Conservation (phyloP, 2,888 invertebrate species). For the Malachius bipustulatus region DNA sequence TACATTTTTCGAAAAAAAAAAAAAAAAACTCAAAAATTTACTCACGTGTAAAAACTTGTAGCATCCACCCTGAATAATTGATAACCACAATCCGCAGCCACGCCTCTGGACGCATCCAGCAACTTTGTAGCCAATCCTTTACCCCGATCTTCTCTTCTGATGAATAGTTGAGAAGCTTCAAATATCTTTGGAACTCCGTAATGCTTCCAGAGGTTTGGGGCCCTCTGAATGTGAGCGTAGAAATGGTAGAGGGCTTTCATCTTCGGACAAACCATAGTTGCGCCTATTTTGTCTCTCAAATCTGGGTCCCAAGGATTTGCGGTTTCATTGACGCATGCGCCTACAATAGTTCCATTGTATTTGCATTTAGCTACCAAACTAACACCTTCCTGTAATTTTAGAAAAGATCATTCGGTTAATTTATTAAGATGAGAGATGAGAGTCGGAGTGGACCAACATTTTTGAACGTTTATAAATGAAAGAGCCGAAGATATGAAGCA, state of each 20-base stretch:
- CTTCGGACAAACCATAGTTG: constrained; percentile 33
- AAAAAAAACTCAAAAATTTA: constrained; percentile 5
- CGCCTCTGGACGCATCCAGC: constrained; percentile 32
- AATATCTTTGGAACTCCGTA: constrained; percentile 39
- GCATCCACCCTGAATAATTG: constrained; percentile 40
- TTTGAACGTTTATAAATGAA: too few relatives aligned
- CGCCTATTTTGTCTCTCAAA: constrained; percentile 43
- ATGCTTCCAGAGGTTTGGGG: constrained; percentile 39
- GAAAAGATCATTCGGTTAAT: too few relatives aligned
- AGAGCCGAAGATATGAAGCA: too few relatives aligned
- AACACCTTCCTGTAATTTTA: constrained; percentile 31
- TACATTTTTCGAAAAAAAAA: neutral
- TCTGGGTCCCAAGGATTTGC: constrained; percentile 42
- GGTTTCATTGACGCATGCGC: constrained; percentile 39
- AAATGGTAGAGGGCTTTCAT: constrained; percentile 41
- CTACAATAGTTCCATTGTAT: constrained; percentile 34
- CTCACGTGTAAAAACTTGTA: constrained; percentile 40
- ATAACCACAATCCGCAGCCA: constrained; percentile 39
- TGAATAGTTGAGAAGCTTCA: constrained; percentile 40
- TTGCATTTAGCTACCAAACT: constrained; percentile 36
- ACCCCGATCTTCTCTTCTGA: constrained; percentile 38
- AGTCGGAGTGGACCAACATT: too few relatives aligned
- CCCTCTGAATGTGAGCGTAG: constrained; percentile 39
- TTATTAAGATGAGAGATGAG: too few relatives aligned
- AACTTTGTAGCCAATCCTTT: constrained; percentile 40